Percentiles rank a stretch among this genome's conserved stretches.
Evolutionary conservation across 2,797 vertebrate species (phyloP).

Genomic region (Oceanodroma leucorhoa): DNA sequence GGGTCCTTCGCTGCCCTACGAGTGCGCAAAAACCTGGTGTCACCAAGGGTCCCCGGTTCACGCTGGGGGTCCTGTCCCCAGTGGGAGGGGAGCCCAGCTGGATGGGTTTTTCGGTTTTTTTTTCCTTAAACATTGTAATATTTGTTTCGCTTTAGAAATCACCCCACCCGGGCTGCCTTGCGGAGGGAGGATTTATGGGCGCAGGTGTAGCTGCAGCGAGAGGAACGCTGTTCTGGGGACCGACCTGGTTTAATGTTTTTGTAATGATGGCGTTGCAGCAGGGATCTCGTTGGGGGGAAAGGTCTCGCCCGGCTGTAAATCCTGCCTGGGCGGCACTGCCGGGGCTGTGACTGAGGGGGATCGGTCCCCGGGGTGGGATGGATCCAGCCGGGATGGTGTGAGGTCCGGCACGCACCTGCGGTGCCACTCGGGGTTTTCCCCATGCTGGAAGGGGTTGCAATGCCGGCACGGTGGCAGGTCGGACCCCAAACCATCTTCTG

Average conservation of each 20-base stretch:
- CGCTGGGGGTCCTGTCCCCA: accelerated
- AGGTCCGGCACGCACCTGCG: accelerated
- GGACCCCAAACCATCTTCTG: accelerated
- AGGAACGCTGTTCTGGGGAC: not conserved
- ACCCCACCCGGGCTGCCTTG: not conserved
- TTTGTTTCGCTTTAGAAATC: conserved; percentile 48
- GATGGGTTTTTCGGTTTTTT: not conserved
- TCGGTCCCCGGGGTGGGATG: not conserved
- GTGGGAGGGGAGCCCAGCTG: not conserved
- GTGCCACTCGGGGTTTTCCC: accelerated
- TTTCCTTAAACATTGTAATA: not conserved
- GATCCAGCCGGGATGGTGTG: accelerated
- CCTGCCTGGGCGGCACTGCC: not conserved
- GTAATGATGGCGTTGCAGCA: not conserved
- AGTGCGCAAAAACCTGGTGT: accelerated
- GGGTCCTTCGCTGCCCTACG: accelerated
- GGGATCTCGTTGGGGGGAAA: not conserved
- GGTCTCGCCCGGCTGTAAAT: not conserved
- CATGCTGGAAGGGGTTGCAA: accelerated
- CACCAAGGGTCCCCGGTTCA: accelerated
- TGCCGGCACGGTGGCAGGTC: accelerated
- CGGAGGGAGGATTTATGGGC: conserved; percentile 41
- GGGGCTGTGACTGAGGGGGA: not conserved
- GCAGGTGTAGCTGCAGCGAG: conserved; percentile 7
- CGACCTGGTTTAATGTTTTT: not conserved